phyloP scores from a whole-genome alignment of 2,113 vertebrate species.

The Clarias magur region DNA sequence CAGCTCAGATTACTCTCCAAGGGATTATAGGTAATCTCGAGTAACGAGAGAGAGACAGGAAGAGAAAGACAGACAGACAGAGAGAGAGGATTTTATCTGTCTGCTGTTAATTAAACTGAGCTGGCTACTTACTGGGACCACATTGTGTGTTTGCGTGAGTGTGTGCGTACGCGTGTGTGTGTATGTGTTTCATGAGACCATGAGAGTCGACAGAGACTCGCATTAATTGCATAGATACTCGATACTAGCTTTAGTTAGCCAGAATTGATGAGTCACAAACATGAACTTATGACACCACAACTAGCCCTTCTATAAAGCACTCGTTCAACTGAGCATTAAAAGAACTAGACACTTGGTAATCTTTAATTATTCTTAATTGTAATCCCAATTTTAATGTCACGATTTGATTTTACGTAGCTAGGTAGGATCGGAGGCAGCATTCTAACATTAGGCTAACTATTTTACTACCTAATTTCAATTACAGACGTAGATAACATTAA shows the following conservation, averaged over 20 bases:
- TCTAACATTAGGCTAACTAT: background rate
- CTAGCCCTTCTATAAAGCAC: background rate
- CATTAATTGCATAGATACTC: no score
- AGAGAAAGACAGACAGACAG: background rate
- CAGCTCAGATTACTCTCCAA: slow-evolving; percentile 66
- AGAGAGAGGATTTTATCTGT: background rate
- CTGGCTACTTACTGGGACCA: background rate
- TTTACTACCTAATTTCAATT: background rate
- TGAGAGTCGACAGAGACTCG: background rate
- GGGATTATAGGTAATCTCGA: slow-evolving; percentile 62
- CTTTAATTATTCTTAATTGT: background rate
- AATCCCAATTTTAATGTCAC: background rate
- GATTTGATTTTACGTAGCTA: background rate
- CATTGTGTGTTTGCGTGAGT: background rate
- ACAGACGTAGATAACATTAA: background rate
- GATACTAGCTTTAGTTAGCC: background rate
- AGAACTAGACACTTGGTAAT: background rate
- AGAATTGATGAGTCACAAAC: background rate
- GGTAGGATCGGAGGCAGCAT: background rate
- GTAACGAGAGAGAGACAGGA: background rate
- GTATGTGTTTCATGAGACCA: background rate
- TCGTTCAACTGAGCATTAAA: background rate
- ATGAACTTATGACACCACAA: background rate
- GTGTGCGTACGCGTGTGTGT: background rate
- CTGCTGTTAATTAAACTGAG: slow-evolving; percentile 26